Conservation (phyloP, 2,113 vertebrate genomes). For the Leptobrachium leishanense region DNA sequence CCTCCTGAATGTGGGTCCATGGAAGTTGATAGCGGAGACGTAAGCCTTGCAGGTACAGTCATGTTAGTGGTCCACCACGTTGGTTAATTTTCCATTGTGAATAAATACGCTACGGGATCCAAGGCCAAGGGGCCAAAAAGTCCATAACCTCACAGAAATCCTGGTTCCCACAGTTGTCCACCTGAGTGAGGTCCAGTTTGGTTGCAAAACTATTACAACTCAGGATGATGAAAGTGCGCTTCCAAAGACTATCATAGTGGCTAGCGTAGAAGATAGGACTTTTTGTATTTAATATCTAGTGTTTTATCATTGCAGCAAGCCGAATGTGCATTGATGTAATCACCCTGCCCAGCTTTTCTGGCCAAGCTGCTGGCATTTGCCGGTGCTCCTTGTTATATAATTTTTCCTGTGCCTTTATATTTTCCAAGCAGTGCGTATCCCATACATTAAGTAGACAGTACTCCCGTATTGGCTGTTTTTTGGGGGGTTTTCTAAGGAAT, state of each 20-base stretch:
- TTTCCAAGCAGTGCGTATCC: slow-evolving; percentile 75
- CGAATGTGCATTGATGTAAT: slow-evolving; percentile 47
- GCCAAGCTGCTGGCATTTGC: slow-evolving; percentile 60
- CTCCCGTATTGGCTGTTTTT: slow-evolving; percentile 78
- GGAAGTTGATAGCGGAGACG: not conserved
- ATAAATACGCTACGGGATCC: slow-evolving; percentile 1
- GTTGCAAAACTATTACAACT: not conserved
- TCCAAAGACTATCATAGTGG: not conserved
- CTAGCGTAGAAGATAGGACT: not conserved
- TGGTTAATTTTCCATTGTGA: not conserved
- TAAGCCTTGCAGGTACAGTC: not conserved
- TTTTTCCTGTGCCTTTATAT: slow-evolving; percentile 67
- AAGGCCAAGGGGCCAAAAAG: not conserved
- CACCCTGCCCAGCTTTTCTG: slow-evolving; percentile 59
- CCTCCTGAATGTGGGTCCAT: slow-evolving; percentile 11
- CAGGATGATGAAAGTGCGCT: not conserved
- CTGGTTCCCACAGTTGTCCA: not conserved
- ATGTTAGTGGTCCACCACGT: not conserved
- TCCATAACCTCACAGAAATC: not conserved
- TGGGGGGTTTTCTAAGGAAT: slow-evolving; percentile 75
- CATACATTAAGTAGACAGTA: slow-evolving; percentile 77
- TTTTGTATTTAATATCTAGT: not conserved
- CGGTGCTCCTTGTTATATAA: slow-evolving; percentile 64
- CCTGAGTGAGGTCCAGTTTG: slow-evolving; percentile 1
- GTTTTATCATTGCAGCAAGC: slow-evolving; percentile 56